Evolutionary conservation across 2,797 vertebrate species (phyloP).

Genomic region (Channa striata): DNA sequence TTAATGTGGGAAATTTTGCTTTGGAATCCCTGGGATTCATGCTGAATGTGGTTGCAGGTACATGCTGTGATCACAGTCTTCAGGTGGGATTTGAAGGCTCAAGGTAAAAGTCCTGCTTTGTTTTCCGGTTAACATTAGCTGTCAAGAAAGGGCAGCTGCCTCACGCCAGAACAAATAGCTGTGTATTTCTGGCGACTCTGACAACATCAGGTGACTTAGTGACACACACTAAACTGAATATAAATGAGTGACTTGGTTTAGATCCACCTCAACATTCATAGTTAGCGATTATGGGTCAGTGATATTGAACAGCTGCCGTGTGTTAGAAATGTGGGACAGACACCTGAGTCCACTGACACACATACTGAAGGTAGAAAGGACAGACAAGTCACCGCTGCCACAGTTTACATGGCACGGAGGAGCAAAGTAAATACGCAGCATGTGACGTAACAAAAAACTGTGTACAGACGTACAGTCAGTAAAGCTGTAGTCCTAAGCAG

Average conservation of each 20-base stretch:
- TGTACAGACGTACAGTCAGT: background rate
- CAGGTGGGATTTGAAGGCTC: background rate
- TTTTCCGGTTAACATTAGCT: background rate
- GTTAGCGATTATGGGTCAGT: slow-evolving; percentile 23
- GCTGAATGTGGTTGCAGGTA: background rate
- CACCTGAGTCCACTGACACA: slow-evolving; percentile 73
- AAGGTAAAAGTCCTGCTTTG: background rate
- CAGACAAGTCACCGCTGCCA: slow-evolving; percentile 25
- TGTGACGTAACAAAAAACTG: background rate
- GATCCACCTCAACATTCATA: slow-evolving; percentile 17
- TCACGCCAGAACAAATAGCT: background rate
- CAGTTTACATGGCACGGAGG: slow-evolving; percentile 44
- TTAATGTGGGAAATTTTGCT: background rate
- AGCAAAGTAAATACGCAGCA: slow-evolving; percentile 39
- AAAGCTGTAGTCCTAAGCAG: too few relatives aligned
- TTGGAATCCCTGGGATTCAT: slow-evolving; percentile 1
- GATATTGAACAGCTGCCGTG: slow-evolving; percentile 65
- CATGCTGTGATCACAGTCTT: background rate
- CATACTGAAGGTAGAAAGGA: slow-evolving; percentile 46
- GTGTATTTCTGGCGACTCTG: background rate
- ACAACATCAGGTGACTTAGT: background rate
- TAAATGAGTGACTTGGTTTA: background rate
- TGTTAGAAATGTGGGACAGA: slow-evolving; percentile 74
- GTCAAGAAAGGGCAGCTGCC: background rate
- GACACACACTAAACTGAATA: background rate